Evolutionary conservation across 2,888 invertebrate genomes (phyloP).

Genomic region (Ctenicera cuprea): DNA sequence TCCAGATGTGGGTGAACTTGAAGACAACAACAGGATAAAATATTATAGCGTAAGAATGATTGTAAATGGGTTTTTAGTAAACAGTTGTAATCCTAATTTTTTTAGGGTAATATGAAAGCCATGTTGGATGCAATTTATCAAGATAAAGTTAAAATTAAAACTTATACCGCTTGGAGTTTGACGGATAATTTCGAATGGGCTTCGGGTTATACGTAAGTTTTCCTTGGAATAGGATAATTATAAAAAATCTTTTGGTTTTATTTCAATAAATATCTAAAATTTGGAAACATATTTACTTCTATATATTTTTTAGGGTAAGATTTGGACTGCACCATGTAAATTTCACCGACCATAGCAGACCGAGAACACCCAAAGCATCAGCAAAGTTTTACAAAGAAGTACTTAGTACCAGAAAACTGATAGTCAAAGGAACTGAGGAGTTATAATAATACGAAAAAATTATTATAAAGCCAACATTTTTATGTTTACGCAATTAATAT

Average conservation of each 20-base stretch:
- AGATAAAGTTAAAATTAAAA: conserved; percentile 73
- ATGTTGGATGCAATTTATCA: conserved; percentile 62
- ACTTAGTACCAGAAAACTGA: conserved; percentile 9
- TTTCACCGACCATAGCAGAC: conserved; percentile 75
- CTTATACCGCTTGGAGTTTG: conserved; percentile 78
- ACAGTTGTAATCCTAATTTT: neutral
- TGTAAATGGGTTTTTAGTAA: too few relatives aligned
- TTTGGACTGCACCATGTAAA: conserved; percentile 83
- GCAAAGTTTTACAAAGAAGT: conserved; percentile 72
- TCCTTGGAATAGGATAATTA: neutral
- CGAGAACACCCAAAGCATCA: conserved; percentile 79
- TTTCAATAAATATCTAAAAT: too few relatives aligned
- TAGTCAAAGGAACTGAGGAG: neutral
- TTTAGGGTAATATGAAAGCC: conserved; percentile 22
- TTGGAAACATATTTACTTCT: neutral
- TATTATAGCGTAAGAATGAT: conserved; percentile 64
- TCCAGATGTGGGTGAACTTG: conserved; percentile 71
- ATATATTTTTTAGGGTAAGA: conserved; percentile 73
- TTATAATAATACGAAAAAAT: neutral
- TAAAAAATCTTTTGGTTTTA: too few relatives aligned
- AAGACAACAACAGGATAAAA: conserved; percentile 71
- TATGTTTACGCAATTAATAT: too few relatives aligned
- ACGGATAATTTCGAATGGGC: conserved; percentile 80
- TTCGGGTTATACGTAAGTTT: conserved; percentile 64
- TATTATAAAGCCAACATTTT: too few relatives aligned